Conservation (phyloP, 30 jellyfish, hydroid and myxozoan species). For the Rhopilema esculentum region DNA sequence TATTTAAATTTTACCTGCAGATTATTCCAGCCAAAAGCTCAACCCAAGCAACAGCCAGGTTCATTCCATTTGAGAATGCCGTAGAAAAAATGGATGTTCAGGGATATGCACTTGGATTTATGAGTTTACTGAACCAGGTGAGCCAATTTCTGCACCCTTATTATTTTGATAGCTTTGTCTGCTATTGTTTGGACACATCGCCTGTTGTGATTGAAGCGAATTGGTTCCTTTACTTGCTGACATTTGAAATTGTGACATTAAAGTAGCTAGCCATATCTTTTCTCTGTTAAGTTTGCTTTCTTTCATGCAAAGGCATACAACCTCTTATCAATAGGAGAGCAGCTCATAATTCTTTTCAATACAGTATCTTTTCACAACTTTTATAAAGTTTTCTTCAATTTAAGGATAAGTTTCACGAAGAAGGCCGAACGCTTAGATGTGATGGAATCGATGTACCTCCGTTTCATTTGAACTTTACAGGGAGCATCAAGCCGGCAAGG, state of each 20-base stretch:
- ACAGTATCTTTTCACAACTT: background rate
- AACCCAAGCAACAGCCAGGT: constrained; percentile 55
- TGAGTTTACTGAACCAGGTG: constrained; percentile 82
- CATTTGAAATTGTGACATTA: too few species aligned
- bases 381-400: background rate
- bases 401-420: constrained; percentile 44
- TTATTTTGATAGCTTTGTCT: background rate
- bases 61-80: constrained; percentile 61
- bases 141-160: background rate
- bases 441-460: constrained; percentile 94
- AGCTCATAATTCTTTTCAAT: too few species aligned
- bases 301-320: too few species aligned
- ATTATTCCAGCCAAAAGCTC: constrained; percentile 81
- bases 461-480: constrained; percentile 82
- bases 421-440: constrained; percentile 34
- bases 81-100: constrained; percentile 50
- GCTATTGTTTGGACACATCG: too few species aligned
- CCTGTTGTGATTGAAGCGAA: too few species aligned
- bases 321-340: too few species aligned
- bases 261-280: too few species aligned
- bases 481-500: constrained; percentile 86
- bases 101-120: constrained; percentile 93
- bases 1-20: constrained; percentile 16
- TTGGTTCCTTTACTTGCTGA: too few species aligned
- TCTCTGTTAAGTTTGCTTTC: too few species aligned